phyloP scores from a whole-genome alignment of 2,888 invertebrate genomes.

The Bombylius major region DNA sequence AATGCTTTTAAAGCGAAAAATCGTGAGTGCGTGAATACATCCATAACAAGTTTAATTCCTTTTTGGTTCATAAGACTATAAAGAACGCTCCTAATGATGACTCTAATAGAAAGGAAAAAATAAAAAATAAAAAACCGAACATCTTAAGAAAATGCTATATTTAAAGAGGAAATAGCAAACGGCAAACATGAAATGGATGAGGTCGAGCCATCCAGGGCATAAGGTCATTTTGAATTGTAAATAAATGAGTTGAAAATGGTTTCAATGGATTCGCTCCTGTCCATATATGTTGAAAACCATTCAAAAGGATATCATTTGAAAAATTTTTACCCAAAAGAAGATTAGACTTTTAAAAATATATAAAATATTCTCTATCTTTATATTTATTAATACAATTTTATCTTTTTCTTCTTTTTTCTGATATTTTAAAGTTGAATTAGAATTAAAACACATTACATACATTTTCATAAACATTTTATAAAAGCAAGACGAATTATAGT shows the following conservation, averaged over 20 bases:
- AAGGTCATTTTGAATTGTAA: slow-evolving; percentile 5
- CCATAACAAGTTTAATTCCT: slow-evolving; percentile 13
- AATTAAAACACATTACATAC: too few species aligned
- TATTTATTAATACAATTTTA: too few species aligned
- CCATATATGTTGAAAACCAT: slow-evolving; percentile 4
- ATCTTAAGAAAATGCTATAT: slow-evolving; percentile 7
- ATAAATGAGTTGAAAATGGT: slow-evolving; percentile 6
- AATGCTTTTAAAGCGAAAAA: slow-evolving; percentile 4
- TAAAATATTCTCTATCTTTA: too few species aligned
- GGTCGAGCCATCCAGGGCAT: slow-evolving; percentile 7
- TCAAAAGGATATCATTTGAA: slow-evolving; percentile 8
- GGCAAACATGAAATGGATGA: slow-evolving; percentile 11
- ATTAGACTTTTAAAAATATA: background rate
- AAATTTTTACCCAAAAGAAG: background rate
- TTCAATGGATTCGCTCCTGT: slow-evolving; percentile 4
- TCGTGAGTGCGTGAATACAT: slow-evolving; percentile 14
- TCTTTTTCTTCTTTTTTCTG: too few species aligned
- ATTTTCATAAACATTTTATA: too few species aligned
- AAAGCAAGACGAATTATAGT: background rate
- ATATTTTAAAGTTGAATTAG: too few species aligned
- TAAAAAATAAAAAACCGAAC: background rate
- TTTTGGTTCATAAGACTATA: slow-evolving; percentile 10
- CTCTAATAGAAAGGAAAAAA: slow-evolving; percentile 7
- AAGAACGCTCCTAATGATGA: slow-evolving; percentile 12
- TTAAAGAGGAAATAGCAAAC: slow-evolving; percentile 4